A percentile compares a stretch with the other conserved stretches of the same genome.
phyloP scores from a whole-genome alignment of 2,113 vertebrate genomes.

The Sinocyclocheilus grahami region DNA sequence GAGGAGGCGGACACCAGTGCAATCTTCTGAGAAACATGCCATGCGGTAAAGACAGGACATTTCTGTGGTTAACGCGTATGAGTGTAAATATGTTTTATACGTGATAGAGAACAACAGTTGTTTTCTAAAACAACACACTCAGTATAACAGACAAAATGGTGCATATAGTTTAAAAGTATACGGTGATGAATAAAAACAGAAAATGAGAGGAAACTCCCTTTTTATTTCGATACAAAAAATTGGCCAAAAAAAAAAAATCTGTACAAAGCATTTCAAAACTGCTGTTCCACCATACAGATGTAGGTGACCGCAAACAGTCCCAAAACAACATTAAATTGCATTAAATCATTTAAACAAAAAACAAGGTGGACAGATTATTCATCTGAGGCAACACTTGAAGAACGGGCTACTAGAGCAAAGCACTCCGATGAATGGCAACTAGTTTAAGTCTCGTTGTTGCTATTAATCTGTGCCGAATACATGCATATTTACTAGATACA shows the following conservation, averaged over 20 bases:
- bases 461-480: conserved; percentile 12
- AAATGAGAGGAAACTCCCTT: conserved; percentile 40
- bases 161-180: too few relatives aligned
- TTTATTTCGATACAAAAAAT: conserved; percentile 34
- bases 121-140: neutral
- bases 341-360: neutral
- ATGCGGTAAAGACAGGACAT: neutral
- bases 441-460: neutral
- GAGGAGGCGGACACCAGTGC: neutral
- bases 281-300: neutral
- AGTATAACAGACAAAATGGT: neutral
- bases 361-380: neutral
- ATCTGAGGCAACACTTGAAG: neutral
- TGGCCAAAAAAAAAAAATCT: neutral
- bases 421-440: neutral
- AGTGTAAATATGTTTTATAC: neutral
- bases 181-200: neutral
- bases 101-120: neutral
- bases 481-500: conserved; percentile 7
- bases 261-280: conserved; percentile 23
- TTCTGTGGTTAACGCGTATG: neutral
- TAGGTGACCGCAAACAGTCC: neutral
- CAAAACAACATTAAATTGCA: conserved; percentile 9
- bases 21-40: conserved; percentile 25
- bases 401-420: neutral